These are phyloP conservation scores for Ursus arctos DNA, from an alignment of 2,113 vertebrate species.

Conservation along the genomic window DNA sequence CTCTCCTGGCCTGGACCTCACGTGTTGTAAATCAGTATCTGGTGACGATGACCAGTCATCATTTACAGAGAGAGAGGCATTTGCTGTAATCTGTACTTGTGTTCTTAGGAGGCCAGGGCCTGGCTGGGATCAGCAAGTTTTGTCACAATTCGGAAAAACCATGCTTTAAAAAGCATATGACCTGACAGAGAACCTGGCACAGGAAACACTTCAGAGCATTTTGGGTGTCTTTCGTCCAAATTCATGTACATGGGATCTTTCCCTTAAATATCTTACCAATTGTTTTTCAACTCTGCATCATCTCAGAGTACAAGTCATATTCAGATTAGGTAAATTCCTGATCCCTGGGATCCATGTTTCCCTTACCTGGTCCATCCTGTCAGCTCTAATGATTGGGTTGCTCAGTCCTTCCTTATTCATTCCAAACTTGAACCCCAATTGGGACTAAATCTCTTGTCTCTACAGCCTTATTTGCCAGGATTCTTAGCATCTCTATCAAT, in stretches of 20 bases:
- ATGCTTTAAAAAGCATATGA: not conserved
- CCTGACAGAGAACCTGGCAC: not conserved
- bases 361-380: not conserved
- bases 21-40: slow-evolving; percentile 17
- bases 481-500: not conserved
- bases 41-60: slow-evolving; percentile 5
- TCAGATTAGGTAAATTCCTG: not conserved
- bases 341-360: not conserved
- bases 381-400: not conserved
- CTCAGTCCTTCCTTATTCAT: not conserved
- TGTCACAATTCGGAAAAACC: slow-evolving; percentile 21
- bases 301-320: not conserved
- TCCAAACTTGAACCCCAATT: not conserved
- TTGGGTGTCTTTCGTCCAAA: not conserved
- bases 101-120: not conserved
- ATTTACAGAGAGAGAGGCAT: not conserved
- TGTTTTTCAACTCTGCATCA: not conserved
- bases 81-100: not conserved
- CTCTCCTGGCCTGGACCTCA: slow-evolving; percentile 47
- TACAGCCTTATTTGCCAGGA: not conserved
- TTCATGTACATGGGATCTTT: not conserved
- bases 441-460: not conserved
- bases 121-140: not conserved
- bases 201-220: not conserved
- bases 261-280: not conserved